These are phyloP conservation scores for Bufo gargarizans DNA, from an alignment of 2,113 vertebrate genomes.

Conservation along the genomic window DNA sequence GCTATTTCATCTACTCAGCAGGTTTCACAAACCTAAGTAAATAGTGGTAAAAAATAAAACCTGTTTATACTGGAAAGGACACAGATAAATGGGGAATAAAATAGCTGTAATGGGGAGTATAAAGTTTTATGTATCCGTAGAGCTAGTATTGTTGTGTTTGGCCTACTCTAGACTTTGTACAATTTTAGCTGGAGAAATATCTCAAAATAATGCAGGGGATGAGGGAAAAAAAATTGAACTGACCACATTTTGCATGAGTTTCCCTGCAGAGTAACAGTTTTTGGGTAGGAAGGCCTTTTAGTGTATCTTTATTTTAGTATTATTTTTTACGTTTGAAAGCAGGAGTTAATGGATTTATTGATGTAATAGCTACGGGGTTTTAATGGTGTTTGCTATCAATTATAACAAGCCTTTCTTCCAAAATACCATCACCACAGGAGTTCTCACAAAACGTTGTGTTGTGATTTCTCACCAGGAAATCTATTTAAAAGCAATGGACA, in stretches of 20 bases:
- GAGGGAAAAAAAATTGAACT: slow-evolving; percentile 7
- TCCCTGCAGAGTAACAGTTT: slow-evolving; percentile 39
- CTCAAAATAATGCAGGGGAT: slow-evolving; percentile 8
- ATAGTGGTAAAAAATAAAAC: slow-evolving; percentile 14
- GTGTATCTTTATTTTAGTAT: slow-evolving; percentile 37
- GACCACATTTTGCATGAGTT: slow-evolving; percentile 21
- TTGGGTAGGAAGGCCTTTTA: slow-evolving; percentile 24
- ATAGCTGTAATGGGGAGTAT: not conserved
- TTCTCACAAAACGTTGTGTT: slow-evolving; percentile 37
- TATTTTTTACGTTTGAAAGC: slow-evolving; percentile 42
- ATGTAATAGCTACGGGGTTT: slow-evolving; percentile 54
- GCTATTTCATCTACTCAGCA: not conserved
- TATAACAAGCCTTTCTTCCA: slow-evolving; percentile 56
- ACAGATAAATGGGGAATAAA: slow-evolving; percentile 14
- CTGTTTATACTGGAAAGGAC: slow-evolving; percentile 12
- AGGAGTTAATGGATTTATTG: slow-evolving; percentile 44
- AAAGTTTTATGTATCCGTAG: not conserved
- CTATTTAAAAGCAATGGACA: slow-evolving; percentile 54
- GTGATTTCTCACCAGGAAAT: slow-evolving; percentile 37
- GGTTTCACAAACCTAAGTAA: slow-evolving; percentile 8
- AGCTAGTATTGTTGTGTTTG: slow-evolving; percentile 1
- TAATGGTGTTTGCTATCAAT: slow-evolving; percentile 49
- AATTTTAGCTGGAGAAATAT: slow-evolving; percentile 17
- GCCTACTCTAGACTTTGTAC: not conserved
- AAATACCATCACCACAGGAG: slow-evolving; percentile 55